Evolutionary conservation across 2,888 invertebrate species (phyloP).

Genomic region (Lumbricus terrestris): DNA sequence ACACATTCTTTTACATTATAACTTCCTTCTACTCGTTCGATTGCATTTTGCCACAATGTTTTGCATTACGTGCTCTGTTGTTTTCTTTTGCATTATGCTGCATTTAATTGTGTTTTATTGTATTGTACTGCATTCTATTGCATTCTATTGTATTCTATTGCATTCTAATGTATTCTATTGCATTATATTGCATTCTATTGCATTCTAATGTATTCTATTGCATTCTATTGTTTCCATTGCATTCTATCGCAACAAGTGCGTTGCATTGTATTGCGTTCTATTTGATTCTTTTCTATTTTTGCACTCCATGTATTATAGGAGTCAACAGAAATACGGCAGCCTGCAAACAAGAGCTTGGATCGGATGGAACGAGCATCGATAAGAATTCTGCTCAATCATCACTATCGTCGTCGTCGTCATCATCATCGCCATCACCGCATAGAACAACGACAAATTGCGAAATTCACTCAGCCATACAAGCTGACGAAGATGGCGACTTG

Average conservation of each 20-base stretch:
- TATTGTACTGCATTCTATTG: background rate
- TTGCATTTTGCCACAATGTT: too few species aligned
- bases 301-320: too few species aligned
- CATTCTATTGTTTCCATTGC: too few species aligned
- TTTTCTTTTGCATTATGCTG: too few species aligned
- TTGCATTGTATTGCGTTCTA: too few species aligned
- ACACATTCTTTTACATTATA: too few species aligned
- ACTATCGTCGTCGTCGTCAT: background rate
- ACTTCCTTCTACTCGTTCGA: too few species aligned
- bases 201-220: too few species aligned
- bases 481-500: constrained; percentile 3
- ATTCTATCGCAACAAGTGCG: too few species aligned
- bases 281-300: background rate
- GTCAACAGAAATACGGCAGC: background rate
- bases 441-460: background rate
- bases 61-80: too few species aligned
- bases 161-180: too few species aligned
- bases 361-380: background rate
- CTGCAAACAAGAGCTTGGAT: background rate
- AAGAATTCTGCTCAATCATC: background rate
- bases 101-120: background rate
- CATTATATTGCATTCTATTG: too few species aligned
- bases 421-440: background rate
- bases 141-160: background rate
- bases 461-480: background rate